These are phyloP conservation scores for Cosmia pyralina DNA, from an alignment of 2,888 invertebrate species.

Conservation along the genomic window DNA sequence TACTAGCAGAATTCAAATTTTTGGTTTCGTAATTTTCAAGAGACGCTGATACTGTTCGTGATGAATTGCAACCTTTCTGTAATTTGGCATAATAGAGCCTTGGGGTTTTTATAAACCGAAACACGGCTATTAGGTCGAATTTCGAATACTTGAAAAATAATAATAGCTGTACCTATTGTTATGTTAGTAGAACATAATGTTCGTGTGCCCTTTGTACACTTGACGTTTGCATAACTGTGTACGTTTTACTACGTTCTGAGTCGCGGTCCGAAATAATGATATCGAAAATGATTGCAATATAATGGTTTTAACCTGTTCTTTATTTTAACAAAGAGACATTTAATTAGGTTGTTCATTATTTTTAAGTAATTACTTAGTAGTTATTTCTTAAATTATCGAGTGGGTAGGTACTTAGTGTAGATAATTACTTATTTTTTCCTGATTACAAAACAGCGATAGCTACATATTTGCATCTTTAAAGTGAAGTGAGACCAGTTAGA, in stretches of 20 bases:
- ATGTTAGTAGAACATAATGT: constrained; percentile 33
- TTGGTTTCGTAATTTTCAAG: constrained; percentile 47
- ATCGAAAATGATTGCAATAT: constrained; percentile 22
- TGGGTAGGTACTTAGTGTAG: neutral
- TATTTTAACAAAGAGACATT: neutral
- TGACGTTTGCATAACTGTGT: constrained; percentile 46
- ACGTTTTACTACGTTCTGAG: constrained; percentile 8
- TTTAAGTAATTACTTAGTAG: neutral
- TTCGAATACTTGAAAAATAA: constrained; percentile 53
- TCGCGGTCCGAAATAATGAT: constrained; percentile 16
- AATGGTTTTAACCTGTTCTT: neutral
- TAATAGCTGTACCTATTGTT: constrained; percentile 46
- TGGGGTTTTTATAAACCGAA: constrained; percentile 60
- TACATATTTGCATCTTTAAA: constrained; percentile 53
- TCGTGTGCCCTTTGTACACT: constrained; percentile 46
- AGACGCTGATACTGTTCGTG: constrained; percentile 50
- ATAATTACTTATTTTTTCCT: constrained; percentile 10
- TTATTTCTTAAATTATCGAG: constrained; percentile 4
- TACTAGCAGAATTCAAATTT: constrained; percentile 26
- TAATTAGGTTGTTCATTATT: neutral
- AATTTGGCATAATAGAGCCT: constrained; percentile 63
- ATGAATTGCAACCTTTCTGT: constrained; percentile 51
- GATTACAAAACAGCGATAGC: constrained; percentile 66
- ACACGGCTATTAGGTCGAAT: constrained; percentile 51
- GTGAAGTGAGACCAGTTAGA: constrained; percentile 61